phyloP scores from a whole-genome alignment of 2,797 vertebrate species.

The Telmatherina bonti region DNA sequence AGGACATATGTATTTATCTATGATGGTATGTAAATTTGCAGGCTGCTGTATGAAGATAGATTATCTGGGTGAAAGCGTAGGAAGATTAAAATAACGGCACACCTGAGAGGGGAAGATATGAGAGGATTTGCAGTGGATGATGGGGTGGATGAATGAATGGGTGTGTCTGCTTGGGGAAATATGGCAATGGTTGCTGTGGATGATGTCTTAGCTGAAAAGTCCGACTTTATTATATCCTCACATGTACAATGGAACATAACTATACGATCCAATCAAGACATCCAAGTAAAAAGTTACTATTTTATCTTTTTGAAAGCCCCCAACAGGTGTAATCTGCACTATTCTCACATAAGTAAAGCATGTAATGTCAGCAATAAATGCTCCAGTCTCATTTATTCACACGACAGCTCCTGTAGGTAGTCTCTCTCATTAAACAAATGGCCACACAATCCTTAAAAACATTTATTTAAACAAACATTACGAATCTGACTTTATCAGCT shows the following conservation, averaged over 20 bases:
- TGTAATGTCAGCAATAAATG: too few species aligned
- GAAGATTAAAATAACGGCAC: conserved; percentile 44
- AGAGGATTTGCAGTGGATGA: conserved; percentile 46
- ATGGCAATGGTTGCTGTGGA: conserved; percentile 33
- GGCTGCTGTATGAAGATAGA: conserved; percentile 47
- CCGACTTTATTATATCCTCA: conserved; percentile 8
- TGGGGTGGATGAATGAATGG: conserved; percentile 44
- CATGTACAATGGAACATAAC: conserved; percentile 20
- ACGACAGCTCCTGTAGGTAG: too few species aligned
- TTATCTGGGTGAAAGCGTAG: conserved; percentile 29
- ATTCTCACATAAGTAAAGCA: not conserved
- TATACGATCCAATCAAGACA: not conserved
- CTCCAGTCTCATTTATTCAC: too few species aligned
- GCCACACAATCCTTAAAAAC: too few species aligned
- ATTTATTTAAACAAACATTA: too few species aligned
- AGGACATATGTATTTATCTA: conserved; percentile 54
- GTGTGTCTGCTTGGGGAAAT: conserved; percentile 30
- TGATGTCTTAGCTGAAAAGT: conserved; percentile 39
- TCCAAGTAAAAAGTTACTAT: not conserved
- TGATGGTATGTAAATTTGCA: conserved; percentile 48
- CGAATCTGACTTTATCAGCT: too few species aligned
- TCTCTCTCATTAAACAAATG: too few species aligned
- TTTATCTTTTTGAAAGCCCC: not conserved
- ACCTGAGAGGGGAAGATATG: conserved; percentile 53
- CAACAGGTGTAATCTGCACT: not conserved